Base-by-base conservation (phyloP, 1,140 invertebrate genomes). In the Cylas formicarius region DNA sequence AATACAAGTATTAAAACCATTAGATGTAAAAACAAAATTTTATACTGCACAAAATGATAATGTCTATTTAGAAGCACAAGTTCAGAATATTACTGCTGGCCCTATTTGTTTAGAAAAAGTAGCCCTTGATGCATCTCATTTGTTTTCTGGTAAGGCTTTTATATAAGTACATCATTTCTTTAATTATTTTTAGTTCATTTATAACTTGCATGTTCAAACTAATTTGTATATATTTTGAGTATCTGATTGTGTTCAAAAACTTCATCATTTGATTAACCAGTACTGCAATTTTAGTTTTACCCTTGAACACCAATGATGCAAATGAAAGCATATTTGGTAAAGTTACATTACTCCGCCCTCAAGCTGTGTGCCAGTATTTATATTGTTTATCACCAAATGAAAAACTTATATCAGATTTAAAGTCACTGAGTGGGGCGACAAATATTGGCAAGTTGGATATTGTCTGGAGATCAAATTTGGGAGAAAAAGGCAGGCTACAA, bases 11-110 rank as follows among this genome's bases (percentile, higher is more conserved):
- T 76, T 94, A 45, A 97, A 97, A 65, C 95, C 95, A 27, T 70
- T 98, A 9, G 94, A 99, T 78, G 92, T 99, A 0, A 95, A 97
- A 71, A 98, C 94, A 3, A 97, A 98, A 64, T 96, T 97, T 68
- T 97, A 92, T 63, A 95, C 94, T 78, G 86, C 89, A 11, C 92
- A 97, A 77, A 90, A 86, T 46, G 90, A 95, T 76, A 93, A 98
- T 74, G 88, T 97, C 4, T 97, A 91, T 68, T 69, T 98, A 50
- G 95, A 98, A 72, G 93, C 93, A 4, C 90, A 96, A 71, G 88
- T 97, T 43, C 89, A 96, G 68, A 97, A 97, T 68, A 86, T 92
- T 29, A 96, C 91, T 29, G 75, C 80, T 34, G 79, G 81, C 2
- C 83, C 90, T 14, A 91, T 97, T 57, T 90, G 84, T 60, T 76